A percentile compares a stretch with the other conserved stretches of the same genome.
Conservation (phyloP, 2,113 vertebrate species). For the Hemiscyllium ocellatum region DNA sequence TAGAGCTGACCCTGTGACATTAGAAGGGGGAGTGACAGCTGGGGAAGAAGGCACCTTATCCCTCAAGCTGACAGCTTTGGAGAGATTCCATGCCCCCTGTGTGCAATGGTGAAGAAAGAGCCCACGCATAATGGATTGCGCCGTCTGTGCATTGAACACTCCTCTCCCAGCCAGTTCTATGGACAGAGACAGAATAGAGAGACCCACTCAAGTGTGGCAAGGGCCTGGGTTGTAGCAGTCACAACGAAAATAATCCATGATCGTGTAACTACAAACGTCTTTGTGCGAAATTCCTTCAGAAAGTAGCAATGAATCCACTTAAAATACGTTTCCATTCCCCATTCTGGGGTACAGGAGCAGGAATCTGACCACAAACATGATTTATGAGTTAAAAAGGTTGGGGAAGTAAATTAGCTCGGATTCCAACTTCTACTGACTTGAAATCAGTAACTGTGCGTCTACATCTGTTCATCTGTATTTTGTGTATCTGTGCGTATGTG, state of each 20-base stretch:
- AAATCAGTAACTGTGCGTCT: background rate
- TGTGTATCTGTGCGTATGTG: background rate
- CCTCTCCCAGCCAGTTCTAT: background rate
- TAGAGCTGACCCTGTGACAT: background rate
- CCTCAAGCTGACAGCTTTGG: constrained; percentile 36
- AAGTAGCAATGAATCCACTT: background rate
- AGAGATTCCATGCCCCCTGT: constrained; percentile 18
- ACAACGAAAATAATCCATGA: background rate
- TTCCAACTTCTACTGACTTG: background rate
- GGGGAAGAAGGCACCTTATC: constrained; percentile 35
- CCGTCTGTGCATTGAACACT: background rate
- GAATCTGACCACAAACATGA: background rate
- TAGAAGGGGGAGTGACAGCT: constrained; percentile 13
- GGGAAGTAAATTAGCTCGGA: background rate
- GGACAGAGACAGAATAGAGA: constrained; percentile 1
- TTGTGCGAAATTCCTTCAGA: background rate
- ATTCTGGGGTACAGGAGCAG: background rate
- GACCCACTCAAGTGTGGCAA: background rate
- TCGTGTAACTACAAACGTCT: background rate
- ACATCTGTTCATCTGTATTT: background rate
- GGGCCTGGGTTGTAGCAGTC: background rate
- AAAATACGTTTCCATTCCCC: background rate
- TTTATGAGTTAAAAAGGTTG: background rate
- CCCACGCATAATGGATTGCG: constrained; percentile 19
- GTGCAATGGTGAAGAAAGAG: constrained; percentile 2